Conservation (phyloP, 1,140 invertebrate genomes). For the Dysdera silvatica region DNA sequence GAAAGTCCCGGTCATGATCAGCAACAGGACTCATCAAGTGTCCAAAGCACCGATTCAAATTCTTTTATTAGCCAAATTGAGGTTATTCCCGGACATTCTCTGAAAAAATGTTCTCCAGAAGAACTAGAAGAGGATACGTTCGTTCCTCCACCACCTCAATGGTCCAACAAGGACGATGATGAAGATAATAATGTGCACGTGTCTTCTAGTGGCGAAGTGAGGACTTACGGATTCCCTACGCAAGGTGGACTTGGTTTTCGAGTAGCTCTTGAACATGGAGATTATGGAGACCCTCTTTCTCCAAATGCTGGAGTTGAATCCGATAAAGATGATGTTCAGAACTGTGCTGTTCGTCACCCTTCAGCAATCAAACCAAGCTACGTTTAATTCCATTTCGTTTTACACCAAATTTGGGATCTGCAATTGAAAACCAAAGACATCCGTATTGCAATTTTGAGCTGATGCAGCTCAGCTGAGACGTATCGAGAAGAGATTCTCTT, state of each 20-base stretch:
- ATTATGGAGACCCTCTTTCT: conserved; percentile 11
- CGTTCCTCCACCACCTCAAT: conserved; percentile 8
- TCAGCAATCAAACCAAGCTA: too few species aligned
- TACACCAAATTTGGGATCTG: too few species aligned
- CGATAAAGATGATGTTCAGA: too few species aligned
- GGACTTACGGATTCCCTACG: conserved; percentile 22
- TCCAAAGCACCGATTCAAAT: conserved; percentile 27
- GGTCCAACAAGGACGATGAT: not conserved
- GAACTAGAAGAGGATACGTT: not conserved
- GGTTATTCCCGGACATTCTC: conserved; percentile 11
- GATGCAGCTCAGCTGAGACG: too few species aligned
- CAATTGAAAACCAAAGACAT: too few species aligned
- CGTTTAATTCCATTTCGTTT: too few species aligned
- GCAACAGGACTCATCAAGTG: conserved; percentile 24
- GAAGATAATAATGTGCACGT: not conserved
- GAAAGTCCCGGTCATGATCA: conserved; percentile 3
- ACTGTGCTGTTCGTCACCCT: too few species aligned
- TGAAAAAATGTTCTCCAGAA: not conserved
- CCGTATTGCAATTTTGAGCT: too few species aligned
- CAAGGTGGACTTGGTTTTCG: conserved; percentile 11
- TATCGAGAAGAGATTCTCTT: too few species aligned
- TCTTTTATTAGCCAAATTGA: conserved; percentile 23
- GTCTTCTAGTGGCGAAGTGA: conserved; percentile 14
- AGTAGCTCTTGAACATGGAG: conserved; percentile 18
- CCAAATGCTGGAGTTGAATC: conserved; percentile 19